These are phyloP conservation scores for Drosophila repletoides DNA, from an alignment of 1,140 invertebrate species.

Conservation along the genomic window DNA sequence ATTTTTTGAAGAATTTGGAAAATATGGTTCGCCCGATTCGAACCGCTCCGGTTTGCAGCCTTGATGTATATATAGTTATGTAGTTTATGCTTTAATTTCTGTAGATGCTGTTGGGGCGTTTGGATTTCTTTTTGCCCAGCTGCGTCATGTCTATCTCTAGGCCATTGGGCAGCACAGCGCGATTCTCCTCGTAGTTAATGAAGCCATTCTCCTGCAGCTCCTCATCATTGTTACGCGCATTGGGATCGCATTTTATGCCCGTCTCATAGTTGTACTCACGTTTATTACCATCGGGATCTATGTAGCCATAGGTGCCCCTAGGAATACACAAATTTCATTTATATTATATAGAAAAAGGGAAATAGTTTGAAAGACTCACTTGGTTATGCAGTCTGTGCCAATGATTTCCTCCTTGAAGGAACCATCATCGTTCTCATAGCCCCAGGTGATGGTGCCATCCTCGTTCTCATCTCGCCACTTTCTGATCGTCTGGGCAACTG, in stretches of 20 bases:
- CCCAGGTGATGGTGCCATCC: slow-evolving; percentile 93
- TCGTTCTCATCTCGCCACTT: slow-evolving; percentile 91
- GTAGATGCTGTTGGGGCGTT: slow-evolving; percentile 83
- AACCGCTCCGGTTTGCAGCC: too few species aligned
- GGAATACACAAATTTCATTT: neutral
- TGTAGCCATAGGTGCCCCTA: slow-evolving; percentile 91
- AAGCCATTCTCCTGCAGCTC: slow-evolving; percentile 88
- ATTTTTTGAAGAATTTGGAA: too few species aligned
- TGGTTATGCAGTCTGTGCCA: slow-evolving; percentile 90
- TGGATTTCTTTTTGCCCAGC: slow-evolving; percentile 88
- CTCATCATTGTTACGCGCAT: slow-evolving; percentile 84
- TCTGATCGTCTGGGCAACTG: slow-evolving; percentile 88
- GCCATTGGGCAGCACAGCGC: slow-evolving; percentile 87
- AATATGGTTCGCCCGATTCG: too few species aligned
- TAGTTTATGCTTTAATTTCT: slow-evolving; percentile 64
- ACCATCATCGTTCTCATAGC: slow-evolving; percentile 89
- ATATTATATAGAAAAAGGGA: neutral
- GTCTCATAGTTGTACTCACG: slow-evolving; percentile 89
- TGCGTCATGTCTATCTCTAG: slow-evolving; percentile 87
- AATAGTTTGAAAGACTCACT: slow-evolving; percentile 69
- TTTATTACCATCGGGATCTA: slow-evolving; percentile 90
- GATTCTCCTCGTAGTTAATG: slow-evolving; percentile 88
- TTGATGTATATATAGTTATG: too few species aligned
- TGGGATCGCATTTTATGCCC: slow-evolving; percentile 87
- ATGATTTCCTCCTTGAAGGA: slow-evolving; percentile 92